Conservation (phyloP, 2,113 vertebrate species). For the Probosciger aterrimus region DNA sequence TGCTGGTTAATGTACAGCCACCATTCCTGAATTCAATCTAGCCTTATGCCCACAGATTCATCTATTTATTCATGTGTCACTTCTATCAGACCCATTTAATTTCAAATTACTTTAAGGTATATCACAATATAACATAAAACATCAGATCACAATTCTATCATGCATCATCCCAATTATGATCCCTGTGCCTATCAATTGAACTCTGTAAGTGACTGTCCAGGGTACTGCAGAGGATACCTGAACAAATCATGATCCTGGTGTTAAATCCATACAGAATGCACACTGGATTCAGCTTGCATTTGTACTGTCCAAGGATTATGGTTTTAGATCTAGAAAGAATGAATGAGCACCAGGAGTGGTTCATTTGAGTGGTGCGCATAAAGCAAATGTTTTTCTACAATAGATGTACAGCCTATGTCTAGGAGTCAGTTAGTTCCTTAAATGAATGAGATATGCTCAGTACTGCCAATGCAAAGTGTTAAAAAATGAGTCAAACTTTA, state of each 20-base stretch:
- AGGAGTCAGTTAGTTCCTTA: neutral
- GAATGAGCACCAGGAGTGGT: neutral
- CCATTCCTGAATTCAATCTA: neutral
- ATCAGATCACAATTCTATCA: neutral
- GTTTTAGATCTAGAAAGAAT: neutral
- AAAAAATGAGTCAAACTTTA: neutral
- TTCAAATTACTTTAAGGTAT: neutral
- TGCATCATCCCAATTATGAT: neutral
- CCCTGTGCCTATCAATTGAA: neutral
- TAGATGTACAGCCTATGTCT: neutral
- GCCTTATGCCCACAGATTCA: neutral
- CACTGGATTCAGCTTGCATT: neutral
- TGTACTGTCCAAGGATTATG: neutral
- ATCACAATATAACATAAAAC: neutral
- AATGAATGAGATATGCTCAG: neutral
- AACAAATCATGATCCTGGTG: neutral
- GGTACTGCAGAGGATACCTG: neutral
- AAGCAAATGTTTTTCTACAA: constrained; percentile 13
- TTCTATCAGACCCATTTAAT: neutral
- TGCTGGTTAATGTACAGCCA: neutral
- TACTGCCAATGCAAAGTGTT: neutral
- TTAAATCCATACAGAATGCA: neutral
- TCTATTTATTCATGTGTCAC: neutral
- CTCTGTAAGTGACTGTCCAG: neutral
- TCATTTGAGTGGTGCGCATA: neutral